Base-by-base conservation (phyloP, 2,888 invertebrate genomes). In the Strigamia maritima region DNA sequence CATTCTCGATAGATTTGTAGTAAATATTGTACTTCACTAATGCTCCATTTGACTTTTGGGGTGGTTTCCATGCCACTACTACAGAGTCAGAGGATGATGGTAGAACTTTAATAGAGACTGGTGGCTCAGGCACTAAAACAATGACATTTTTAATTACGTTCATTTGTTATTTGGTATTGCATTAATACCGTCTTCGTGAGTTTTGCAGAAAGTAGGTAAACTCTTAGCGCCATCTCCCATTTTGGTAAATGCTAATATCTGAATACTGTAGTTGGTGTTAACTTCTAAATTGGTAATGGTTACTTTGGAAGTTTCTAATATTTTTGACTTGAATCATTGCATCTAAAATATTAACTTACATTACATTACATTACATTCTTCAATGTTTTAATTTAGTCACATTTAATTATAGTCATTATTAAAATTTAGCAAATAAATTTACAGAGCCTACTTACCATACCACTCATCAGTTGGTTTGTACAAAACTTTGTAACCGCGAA, bases 251-350 rank as follows among this genome's bases (percentile, higher is more conserved):
- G n/a, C n/a, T n/a, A n/a, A n/a, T n/a, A n/a, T n/a, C n/a, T n/a
- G 91, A 80, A 95, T 89, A 54, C 94, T 94, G 86, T 95, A 95
- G 88, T 95, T 95, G 78, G 94, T 92, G 85, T 91, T 94, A 84
- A 94, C 93, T 84, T 92, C 90, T 79, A 95, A 87, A 44, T 77
- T 49, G 1, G 6, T 49, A 26, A 77, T 49, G 12, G 77, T 77
- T 10, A 77, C 14, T 49, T 77, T 77, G 8, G 2, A 2, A 12
- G n/a, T 49, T 3, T 77, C 44, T 0, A 24, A n/a, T 14, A 28
- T n/a, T 77, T 28, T 77, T 49, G 2, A 24, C 49, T 16, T 77
- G 77, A 1, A 1, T 24, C n/a, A n/a, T 22, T 16, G 77, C n/a
- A 49, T 40, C 77, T 77, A 26, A 6, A 77, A 49, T 26, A 2